Evolutionary conservation across 2,888 invertebrate genomes (phyloP), one percentile per base, ranked within the genome.

Genomic region (Alcis repandata): DNA sequence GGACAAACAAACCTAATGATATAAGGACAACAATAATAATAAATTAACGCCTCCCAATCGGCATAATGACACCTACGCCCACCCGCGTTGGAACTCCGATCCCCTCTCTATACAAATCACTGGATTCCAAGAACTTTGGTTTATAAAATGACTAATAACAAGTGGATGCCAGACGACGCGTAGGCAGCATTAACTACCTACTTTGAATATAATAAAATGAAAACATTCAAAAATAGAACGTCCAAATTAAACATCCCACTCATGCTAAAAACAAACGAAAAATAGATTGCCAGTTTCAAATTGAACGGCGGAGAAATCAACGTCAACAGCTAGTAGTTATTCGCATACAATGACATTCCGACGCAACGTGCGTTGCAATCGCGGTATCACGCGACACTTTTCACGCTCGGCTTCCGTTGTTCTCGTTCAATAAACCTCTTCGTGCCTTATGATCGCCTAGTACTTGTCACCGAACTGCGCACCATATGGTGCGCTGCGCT

Each of bases 21-120:
- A 72, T 75, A 78, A 79, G 79, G 79, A 78, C 70, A 73, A 77
- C 77, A 70, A 78, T 79, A 84, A 78, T 79, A 84, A 87, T 90
- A 89, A 89, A 90, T 90, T 86, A 91, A 89, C 90, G 87, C 91
- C 92, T 90, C 87, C 90, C 87, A 87, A 85, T 82, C 80, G 80
- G 83, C 81, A 80, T 82, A 71, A 72, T 72, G 69, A 68, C 67
- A 67, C 62, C 72, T 67, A 82, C 90, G 90, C 91, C 92, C 91
- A 90, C 90, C 84, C 82, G 79, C 78, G 71, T 78, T 64, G 80
- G 73, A 15, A 54, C 43, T 54, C 54, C 43, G 56, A 82, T 85
- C 88, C 88, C 89, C 89, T 83, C 85, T 87, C 79, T 78, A 79
- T 76, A 79, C 79, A 80, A 82, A 81, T 83, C 76, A 83, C 76